Conservation (phyloP, 2,797 vertebrate genomes). For the Graptemys geographica region DNA sequence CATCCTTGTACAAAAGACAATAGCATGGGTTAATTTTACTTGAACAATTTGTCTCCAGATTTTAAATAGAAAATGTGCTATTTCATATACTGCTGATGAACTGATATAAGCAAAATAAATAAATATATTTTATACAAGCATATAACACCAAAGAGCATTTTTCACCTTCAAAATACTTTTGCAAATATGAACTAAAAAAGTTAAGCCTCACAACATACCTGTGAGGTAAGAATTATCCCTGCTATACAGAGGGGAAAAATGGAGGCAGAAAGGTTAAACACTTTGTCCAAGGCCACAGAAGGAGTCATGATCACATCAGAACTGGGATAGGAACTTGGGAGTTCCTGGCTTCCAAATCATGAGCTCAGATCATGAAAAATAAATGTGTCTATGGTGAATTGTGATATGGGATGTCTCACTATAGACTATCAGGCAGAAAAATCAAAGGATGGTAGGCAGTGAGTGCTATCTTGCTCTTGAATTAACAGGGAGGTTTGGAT, state of each 20-base stretch:
- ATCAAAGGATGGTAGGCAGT: background rate
- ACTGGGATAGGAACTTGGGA: background rate
- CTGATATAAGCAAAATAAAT: background rate
- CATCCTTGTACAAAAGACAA: background rate
- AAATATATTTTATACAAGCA: background rate
- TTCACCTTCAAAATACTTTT: background rate
- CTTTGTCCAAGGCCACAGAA: background rate
- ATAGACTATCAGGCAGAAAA: background rate
- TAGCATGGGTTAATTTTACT: background rate
- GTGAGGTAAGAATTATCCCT: background rate
- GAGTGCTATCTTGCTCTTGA: background rate
- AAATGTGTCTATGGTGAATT: accelerated
- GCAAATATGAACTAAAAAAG: background rate
- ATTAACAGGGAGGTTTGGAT: background rate
- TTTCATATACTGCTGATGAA: background rate
- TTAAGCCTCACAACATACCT: background rate
- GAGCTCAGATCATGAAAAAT: background rate
- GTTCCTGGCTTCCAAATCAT: background rate
- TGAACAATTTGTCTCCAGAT: background rate
- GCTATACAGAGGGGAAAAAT: accelerated
- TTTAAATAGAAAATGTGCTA: background rate
- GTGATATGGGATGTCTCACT: background rate
- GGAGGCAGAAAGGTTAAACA: background rate
- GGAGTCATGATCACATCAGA: accelerated
- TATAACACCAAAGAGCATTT: background rate